These are phyloP conservation scores for Megalonaias nervosa DNA, from an alignment of 1,140 invertebrate genomes.

Conservation along the genomic window DNA sequence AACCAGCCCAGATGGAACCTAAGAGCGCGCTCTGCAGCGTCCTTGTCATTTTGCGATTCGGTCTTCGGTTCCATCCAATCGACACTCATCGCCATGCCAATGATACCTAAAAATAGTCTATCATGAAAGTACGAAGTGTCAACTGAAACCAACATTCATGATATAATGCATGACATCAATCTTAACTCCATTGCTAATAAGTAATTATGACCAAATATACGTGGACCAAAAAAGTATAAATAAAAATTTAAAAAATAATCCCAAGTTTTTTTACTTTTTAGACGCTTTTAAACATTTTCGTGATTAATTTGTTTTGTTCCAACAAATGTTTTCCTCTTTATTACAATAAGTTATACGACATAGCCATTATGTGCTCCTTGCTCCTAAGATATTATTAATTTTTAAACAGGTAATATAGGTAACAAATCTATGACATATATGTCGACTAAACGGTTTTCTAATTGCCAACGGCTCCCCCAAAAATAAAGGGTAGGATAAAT, in stretches of 20 bases:
- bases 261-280: no score
- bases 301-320: no score
- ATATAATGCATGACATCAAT: background rate
- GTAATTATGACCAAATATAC: background rate
- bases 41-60: constrained; percentile 34
- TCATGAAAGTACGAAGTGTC: background rate
- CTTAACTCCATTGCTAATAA: background rate
- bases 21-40: constrained; percentile 42
- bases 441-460: no score
- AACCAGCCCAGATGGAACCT: constrained; percentile 66
- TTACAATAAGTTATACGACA: no score
- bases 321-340: no score
- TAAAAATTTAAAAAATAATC: background rate
- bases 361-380: no score
- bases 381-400: no score
- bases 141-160: background rate
- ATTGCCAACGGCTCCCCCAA: no score
- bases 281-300: no score
- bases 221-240: background rate
- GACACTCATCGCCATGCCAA: constrained; percentile 56
- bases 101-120: constrained; percentile 32
- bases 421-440: no score
- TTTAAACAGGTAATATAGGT: no score
- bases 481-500: no score
- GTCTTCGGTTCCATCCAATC: constrained; percentile 54